phyloP scores from a whole-genome alignment of 2,888 invertebrate species.

The Heterodera filipjevi region DNA sequence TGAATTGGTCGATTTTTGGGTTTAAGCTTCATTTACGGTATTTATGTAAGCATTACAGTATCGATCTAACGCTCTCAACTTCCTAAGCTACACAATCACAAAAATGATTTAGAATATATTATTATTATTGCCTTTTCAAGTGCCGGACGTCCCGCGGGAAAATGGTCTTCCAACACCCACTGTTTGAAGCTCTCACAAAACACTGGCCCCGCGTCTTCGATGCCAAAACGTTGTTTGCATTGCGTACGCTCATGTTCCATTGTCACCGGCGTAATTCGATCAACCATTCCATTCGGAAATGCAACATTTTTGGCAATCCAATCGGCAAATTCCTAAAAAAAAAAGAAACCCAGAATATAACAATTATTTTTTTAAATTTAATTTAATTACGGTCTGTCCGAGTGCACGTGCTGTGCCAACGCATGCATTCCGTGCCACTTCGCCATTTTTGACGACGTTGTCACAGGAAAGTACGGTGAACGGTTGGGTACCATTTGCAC shows the following conservation, averaged over 20 bases:
- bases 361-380: neutral
- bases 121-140: neutral
- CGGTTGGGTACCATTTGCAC: conserved; percentile 27
- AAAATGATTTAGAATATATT: too few species aligned
- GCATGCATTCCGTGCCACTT: neutral
- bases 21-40: too few species aligned
- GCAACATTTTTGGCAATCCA: conserved; percentile 20
- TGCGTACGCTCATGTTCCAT: neutral
- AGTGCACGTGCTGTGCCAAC: conserved; percentile 7
- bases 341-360: neutral
- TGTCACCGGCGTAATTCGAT: conserved; percentile 23
- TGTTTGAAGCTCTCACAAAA: conserved; percentile 19
- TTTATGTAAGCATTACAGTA: too few species aligned
- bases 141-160: neutral
- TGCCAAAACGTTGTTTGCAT: neutral
- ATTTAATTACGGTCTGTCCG: neutral
- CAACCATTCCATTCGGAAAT: conserved; percentile 26
- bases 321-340: conserved; percentile 4
- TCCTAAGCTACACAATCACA: neutral
- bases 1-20: too few species aligned
- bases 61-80: too few species aligned
- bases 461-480: conserved; percentile 25
- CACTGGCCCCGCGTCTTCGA: conserved; percentile 21
- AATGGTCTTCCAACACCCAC: conserved; percentile 17
- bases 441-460: conserved; percentile 17